Evolutionary conservation across 2,113 vertebrate genomes (phyloP).

Genomic region (Oreochromis tanganicae): DNA sequence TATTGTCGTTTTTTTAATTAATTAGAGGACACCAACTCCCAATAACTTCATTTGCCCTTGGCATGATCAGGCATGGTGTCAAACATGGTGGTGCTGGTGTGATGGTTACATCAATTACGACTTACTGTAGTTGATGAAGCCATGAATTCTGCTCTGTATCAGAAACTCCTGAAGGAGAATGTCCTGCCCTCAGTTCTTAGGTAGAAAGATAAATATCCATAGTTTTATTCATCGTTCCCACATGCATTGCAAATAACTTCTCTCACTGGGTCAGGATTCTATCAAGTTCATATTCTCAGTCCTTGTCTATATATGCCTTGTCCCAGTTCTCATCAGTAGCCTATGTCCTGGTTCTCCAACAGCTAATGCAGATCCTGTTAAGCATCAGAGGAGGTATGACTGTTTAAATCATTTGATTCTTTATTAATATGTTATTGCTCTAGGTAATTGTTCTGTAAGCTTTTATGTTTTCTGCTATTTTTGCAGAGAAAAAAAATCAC

Average conservation of each 20-base stretch:
- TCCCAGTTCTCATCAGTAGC: not conserved
- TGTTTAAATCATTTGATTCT: not conserved
- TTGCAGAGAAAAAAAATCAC: not conserved
- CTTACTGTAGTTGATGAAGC: not conserved
- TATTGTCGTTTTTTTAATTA: not conserved
- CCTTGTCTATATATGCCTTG: not conserved
- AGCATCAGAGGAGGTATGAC: not conserved
- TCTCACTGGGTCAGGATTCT: not conserved
- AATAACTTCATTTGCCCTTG: not conserved
- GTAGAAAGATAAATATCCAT: not conserved
- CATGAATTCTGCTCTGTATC: not conserved
- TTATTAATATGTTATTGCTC: not conserved
- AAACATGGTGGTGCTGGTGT: not conserved
- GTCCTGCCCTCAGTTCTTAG: not conserved
- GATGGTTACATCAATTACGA: not conserved
- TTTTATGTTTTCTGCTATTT: not conserved
- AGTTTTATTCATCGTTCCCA: not conserved
- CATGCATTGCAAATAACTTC: not conserved
- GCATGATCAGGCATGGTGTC: not conserved
- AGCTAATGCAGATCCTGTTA: not conserved
- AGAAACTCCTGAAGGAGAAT: not conserved
- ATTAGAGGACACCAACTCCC: not conserved
- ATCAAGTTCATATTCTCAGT: not conserved
- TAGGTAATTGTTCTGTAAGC: not conserved
- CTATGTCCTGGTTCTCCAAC: not conserved